Evolutionary conservation across 2,888 invertebrate genomes (phyloP).

Genomic region (Seladonia tumulorum): DNA sequence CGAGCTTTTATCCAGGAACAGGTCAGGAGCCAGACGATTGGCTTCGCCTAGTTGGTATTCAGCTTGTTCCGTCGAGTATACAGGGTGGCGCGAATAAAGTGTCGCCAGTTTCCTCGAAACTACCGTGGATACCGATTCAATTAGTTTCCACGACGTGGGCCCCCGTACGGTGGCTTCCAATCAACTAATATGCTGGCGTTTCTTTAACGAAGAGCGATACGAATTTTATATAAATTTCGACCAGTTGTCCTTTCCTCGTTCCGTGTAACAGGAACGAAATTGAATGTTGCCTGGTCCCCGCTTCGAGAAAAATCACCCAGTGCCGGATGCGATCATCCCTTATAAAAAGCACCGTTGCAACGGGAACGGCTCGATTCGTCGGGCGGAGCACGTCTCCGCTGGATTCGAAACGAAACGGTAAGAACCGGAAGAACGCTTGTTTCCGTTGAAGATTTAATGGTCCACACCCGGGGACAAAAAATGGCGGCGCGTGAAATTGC

Average conservation of each 20-base stretch:
- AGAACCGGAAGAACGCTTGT: not conserved
- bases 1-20: conserved; percentile 46
- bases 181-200: not conserved
- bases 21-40: conserved; percentile 55
- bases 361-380: conserved; percentile 30
- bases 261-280: not conserved
- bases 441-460: conserved; percentile 8
- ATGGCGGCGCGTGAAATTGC: conserved; percentile 33
- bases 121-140: not conserved
- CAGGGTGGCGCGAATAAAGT: conserved; percentile 9
- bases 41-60: conserved; percentile 59
- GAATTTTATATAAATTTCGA: not conserved
- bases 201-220: not conserved
- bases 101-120: not conserved
- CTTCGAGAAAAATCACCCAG: not conserved
- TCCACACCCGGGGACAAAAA: conserved; percentile 3
- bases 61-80: conserved; percentile 42
- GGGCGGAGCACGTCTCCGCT: conserved; percentile 21
- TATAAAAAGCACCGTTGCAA: not conserved
- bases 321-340: not conserved
- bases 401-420: not conserved
- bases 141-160: not conserved
- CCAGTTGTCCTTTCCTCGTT: too few species aligned
- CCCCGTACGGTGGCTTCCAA: not conserved
- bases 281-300: not conserved